Percentiles rank a stretch among this genome's conserved stretches.
These are phyloP conservation scores for Apomyelois bistriatella DNA, from an alignment of 2,888 invertebrate species.

Conservation along the genomic window DNA sequence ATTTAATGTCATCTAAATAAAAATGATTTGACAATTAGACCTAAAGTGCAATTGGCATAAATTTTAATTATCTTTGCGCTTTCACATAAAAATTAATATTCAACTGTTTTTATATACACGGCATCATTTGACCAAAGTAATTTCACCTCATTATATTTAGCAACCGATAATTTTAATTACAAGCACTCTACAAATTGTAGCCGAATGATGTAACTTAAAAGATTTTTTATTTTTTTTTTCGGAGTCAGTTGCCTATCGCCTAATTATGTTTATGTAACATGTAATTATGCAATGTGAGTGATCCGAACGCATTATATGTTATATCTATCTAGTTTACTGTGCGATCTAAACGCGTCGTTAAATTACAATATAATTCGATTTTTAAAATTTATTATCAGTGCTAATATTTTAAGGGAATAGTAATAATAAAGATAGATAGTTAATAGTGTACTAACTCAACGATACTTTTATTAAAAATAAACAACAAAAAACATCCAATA, in stretches of 20 bases:
- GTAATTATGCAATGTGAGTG: slow-evolving; percentile 17
- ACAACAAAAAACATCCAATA: too few relatives aligned
- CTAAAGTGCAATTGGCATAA: background rate
- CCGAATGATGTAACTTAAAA: slow-evolving; percentile 21
- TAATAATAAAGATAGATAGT: too few relatives aligned
- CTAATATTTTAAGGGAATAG: too few relatives aligned
- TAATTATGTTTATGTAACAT: slow-evolving; percentile 31
- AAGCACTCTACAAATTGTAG: slow-evolving; percentile 16
- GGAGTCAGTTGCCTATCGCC: slow-evolving; percentile 30
- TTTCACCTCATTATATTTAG: slow-evolving; percentile 3
- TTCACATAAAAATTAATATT: background rate
- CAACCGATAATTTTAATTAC: slow-evolving; percentile 16
- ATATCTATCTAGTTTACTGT: slow-evolving; percentile 5
- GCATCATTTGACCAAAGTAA: background rate
- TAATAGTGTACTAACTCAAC: too few relatives aligned
- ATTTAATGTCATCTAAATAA: background rate
- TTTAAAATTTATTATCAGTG: background rate
- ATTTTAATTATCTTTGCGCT: background rate
- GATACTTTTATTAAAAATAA: too few relatives aligned
- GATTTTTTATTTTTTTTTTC: slow-evolving; percentile 21
- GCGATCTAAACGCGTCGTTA: slow-evolving; percentile 6
- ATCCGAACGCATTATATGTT: slow-evolving; percentile 17
- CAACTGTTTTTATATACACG: background rate
- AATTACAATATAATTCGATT: slow-evolving; percentile 3
- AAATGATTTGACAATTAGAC: background rate